A percentile compares a stretch with the other conserved stretches of the same genome.
phyloP scores from a whole-genome alignment of 2,797 vertebrate genomes.

The Peromyscus attwateri region DNA sequence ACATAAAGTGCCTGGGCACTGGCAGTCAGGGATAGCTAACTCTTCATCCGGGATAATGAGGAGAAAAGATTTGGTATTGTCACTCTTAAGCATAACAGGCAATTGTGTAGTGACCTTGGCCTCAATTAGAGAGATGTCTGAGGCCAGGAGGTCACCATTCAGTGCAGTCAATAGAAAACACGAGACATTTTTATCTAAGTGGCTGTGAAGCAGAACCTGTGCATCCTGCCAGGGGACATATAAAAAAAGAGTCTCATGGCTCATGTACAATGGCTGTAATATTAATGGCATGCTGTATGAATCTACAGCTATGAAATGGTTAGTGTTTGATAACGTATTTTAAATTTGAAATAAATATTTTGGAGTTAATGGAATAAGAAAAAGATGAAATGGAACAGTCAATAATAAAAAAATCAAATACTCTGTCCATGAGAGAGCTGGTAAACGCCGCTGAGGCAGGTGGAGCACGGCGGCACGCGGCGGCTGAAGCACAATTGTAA shows the following conservation, averaged over 20 bases:
- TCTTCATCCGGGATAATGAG: not conserved
- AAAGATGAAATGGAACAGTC: not conserved
- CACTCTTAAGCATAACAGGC: not conserved
- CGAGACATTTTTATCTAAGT: not conserved
- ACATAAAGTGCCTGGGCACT: not conserved
- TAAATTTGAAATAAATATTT: constrained; percentile 9
- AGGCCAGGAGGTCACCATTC: not conserved
- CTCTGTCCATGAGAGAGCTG: not conserved
- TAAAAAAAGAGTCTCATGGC: not conserved
- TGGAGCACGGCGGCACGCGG: too few relatives aligned
- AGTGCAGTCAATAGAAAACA: not conserved
- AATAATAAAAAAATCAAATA: not conserved
- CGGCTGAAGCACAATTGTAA: too few relatives aligned
- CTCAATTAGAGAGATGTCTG: not conserved
- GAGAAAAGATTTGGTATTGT: not conserved
- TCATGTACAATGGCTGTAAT: not conserved
- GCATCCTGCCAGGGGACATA: not conserved
- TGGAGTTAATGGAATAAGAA: not conserved
- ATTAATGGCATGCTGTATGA: not conserved
- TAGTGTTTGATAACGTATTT: not conserved
- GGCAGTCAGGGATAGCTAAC: not conserved
- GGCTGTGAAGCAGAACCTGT: not conserved
- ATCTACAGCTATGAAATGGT: not conserved
- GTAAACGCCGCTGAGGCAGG: too few relatives aligned
- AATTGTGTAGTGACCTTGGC: not conserved